Evolutionary conservation across 1,140 invertebrate species (phyloP).

Genomic region (Pomacea maculata): DNA sequence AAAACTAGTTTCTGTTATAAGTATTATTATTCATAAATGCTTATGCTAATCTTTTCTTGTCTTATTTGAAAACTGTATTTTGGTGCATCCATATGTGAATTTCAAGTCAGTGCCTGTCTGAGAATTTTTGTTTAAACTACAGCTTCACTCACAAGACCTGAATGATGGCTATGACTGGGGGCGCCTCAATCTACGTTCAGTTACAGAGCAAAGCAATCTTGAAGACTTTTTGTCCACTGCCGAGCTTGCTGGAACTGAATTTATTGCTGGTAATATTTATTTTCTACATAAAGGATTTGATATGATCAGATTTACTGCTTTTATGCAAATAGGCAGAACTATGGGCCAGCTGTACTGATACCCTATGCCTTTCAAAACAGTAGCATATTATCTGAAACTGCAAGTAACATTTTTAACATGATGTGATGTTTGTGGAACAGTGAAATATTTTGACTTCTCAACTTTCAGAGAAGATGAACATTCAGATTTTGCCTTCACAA

Average conservation of each 20-base stretch:
- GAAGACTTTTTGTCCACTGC: slow-evolving; percentile 96
- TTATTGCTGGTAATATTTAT: slow-evolving; percentile 69
- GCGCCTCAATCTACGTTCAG: slow-evolving; percentile 87
- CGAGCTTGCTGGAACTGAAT: slow-evolving; percentile 91
- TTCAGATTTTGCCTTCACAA: slow-evolving; percentile 78
- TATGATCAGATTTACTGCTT: not conserved
- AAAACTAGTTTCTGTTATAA: too few species aligned
- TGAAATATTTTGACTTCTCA: not conserved
- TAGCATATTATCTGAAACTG: too few species aligned
- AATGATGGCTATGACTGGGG: slow-evolving; percentile 92
- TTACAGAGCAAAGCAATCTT: slow-evolving; percentile 94
- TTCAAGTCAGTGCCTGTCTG: not conserved
- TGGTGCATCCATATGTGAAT: too few species aligned
- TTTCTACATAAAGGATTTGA: not conserved
- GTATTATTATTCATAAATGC: too few species aligned
- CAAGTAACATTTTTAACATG: too few species aligned
- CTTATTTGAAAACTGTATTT: too few species aligned
- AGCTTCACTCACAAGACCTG: slow-evolving; percentile 88
- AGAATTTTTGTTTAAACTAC: slow-evolving; percentile 51
- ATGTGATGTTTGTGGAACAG: too few species aligned
- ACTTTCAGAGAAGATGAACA: slow-evolving; percentile 87
- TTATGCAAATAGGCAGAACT: too few species aligned
- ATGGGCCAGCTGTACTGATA: too few species aligned
- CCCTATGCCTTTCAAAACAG: too few species aligned
- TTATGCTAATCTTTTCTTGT: too few species aligned